Conservation (phyloP, 2,888 invertebrate genomes). For the Idaea aversata region DNA sequence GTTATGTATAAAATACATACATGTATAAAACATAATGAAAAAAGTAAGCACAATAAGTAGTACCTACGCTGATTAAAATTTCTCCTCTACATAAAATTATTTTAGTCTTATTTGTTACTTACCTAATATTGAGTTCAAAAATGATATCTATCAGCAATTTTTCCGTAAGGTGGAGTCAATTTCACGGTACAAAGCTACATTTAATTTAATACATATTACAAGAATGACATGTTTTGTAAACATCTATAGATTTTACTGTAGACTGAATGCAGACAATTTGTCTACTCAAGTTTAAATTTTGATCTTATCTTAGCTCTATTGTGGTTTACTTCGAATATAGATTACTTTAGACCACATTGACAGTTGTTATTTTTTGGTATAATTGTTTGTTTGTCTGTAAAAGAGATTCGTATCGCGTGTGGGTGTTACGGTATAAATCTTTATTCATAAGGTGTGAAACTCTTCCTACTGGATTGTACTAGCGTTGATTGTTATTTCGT, state of each 20-base stretch:
- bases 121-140: neutral
- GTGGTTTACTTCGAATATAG: slow-evolving; percentile 55
- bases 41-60: too few species aligned
- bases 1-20: too few species aligned
- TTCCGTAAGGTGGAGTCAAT: slow-evolving; percentile 56
- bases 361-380: slow-evolving; percentile 44
- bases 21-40: too few species aligned
- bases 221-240: slow-evolving; percentile 76
- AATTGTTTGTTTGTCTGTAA: slow-evolving; percentile 38
- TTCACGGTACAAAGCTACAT: slow-evolving; percentile 58
- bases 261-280: slow-evolving; percentile 65
- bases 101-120: neutral
- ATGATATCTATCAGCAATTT: slow-evolving; percentile 24
- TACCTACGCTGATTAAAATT: too few species aligned
- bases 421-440: slow-evolving; percentile 24
- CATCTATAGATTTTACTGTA: slow-evolving; percentile 55
- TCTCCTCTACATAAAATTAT: too few species aligned
- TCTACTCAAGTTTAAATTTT: slow-evolving; percentile 58
- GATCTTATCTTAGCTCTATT: slow-evolving; percentile 70
- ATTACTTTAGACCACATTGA: slow-evolving; percentile 48
- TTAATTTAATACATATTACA: slow-evolving; percentile 48
- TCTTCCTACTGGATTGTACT: slow-evolving; percentile 20
- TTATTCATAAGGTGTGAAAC: slow-evolving; percentile 19
- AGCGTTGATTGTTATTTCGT: slow-evolving; percentile 2
- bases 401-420: slow-evolving; percentile 27